Evolutionary conservation across 2,113 vertebrate species (phyloP).

Genomic region (Pleuronectes platessa): DNA sequence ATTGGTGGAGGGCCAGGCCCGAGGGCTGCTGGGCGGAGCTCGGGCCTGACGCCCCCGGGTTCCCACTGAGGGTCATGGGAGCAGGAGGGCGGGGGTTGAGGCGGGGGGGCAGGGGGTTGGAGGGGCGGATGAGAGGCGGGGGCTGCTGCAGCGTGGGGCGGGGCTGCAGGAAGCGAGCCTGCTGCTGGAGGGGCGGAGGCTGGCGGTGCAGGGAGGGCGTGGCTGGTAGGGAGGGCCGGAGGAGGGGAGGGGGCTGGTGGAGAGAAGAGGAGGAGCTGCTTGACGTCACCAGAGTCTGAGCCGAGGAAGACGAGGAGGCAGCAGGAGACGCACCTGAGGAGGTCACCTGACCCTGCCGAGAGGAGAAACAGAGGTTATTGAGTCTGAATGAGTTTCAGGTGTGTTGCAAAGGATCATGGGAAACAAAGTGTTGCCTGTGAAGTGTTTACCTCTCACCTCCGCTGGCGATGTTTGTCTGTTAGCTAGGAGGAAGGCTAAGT

Average conservation of each 20-base stretch:
- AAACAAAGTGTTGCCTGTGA: not conserved
- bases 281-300: slow-evolving; percentile 82
- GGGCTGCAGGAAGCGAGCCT: slow-evolving; percentile 93
- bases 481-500: too few species aligned
- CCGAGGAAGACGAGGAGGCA: slow-evolving; percentile 79
- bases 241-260: slow-evolving; percentile 95
- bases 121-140: slow-evolving; percentile 95
- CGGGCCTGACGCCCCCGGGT: slow-evolving; percentile 21
- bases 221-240: slow-evolving; percentile 92
- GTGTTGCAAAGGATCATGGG: not conserved
- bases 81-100: slow-evolving; percentile 92
- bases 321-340: slow-evolving; percentile 90
- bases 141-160: slow-evolving; percentile 92
- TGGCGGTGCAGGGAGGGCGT: slow-evolving; percentile 95
- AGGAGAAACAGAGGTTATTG: slow-evolving; percentile 23
- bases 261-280: slow-evolving; percentile 78
- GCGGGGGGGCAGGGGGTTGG: slow-evolving; percentile 92
- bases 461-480: not conserved
- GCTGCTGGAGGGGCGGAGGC: slow-evolving; percentile 95
- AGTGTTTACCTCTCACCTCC: not conserved
- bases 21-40: slow-evolving; percentile 84
- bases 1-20: slow-evolving; percentile 87
- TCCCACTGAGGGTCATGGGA: slow-evolving; percentile 63
- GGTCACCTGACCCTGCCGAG: slow-evolving; percentile 85
- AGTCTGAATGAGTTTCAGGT: not conserved